Evolutionary conservation across 1,140 invertebrate genomes (phyloP).

Genomic region (Amyelois transitella): DNA sequence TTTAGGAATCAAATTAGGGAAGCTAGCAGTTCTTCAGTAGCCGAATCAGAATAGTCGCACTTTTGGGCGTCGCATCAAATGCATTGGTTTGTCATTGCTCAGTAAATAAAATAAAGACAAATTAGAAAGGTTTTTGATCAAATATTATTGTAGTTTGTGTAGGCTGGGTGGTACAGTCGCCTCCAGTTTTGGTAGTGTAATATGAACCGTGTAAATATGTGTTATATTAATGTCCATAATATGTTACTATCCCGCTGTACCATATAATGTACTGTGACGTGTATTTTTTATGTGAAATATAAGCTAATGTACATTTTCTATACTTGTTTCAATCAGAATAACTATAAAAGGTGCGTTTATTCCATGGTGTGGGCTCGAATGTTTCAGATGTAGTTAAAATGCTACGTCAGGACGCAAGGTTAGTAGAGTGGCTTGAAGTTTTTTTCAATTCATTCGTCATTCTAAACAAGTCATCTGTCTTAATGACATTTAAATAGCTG

Average conservation of each 20-base stretch:
- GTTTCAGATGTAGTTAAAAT: neutral
- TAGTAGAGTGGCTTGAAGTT: conserved; percentile 5
- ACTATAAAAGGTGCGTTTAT: neutral
- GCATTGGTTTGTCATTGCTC: neutral
- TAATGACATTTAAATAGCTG: no score
- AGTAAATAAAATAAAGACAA: no score
- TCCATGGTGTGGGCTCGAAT: neutral
- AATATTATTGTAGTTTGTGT: no score
- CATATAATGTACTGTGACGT: conserved; percentile 24
- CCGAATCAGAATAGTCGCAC: neutral
- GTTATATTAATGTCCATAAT: neutral
- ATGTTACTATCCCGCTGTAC: neutral
- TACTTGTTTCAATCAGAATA: conserved; percentile 50
- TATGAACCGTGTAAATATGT: neutral
- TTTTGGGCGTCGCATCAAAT: neutral
- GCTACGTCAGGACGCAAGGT: conserved; percentile 6
- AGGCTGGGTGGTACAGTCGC: neutral
- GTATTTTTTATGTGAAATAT: conserved; percentile 68
- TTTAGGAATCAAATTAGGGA: neutral
- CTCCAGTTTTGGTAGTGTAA: neutral
- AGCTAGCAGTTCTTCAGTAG: neutral
- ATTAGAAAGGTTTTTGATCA: no score
- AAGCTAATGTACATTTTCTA: conserved; percentile 58
- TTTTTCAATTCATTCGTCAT: no score
- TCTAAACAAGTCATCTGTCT: no score